Conservation (phyloP, 2,888 invertebrate genomes). For the Adelognathus sp. region DNA sequence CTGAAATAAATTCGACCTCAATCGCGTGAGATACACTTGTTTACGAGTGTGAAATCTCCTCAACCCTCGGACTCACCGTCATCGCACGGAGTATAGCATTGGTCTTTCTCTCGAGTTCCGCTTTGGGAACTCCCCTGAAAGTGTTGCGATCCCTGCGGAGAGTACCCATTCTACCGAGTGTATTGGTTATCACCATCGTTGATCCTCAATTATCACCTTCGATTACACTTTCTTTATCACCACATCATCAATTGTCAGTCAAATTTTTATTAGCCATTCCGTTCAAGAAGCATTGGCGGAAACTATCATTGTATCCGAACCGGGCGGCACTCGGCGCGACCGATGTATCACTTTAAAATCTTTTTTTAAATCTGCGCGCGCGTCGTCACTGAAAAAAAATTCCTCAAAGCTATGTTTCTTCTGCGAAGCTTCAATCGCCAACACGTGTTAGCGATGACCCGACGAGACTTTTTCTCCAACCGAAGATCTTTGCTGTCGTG, state of each 20-base stretch:
- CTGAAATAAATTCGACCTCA: neutral
- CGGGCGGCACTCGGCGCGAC: neutral
- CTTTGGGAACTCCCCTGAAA: conserved; percentile 91
- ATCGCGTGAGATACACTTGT: neutral
- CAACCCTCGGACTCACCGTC: conserved; percentile 86
- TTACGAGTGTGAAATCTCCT: neutral
- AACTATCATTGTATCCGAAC: neutral
- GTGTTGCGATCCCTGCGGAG: conserved; percentile 82
- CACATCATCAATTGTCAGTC: neutral
- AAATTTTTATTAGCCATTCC: neutral
- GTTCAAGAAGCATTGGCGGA: neutral
- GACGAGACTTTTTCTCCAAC: neutral
- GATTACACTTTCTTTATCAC: conserved; percentile 26
- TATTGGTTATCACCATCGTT: conserved; percentile 72
- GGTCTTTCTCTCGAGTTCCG: conserved; percentile 88
- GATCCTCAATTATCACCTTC: neutral
- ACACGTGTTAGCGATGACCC: conserved; percentile 23
- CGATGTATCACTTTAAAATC: conserved; percentile 31
- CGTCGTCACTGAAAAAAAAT: conserved; percentile 26
- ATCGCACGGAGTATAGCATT: conserved; percentile 88
- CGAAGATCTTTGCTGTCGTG: neutral
- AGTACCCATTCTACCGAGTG: conserved; percentile 81
- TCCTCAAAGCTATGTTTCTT: conserved; percentile 25
- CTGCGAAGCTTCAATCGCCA: neutral
- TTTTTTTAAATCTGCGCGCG: conserved; percentile 41